Evolutionary conservation across 2,113 vertebrate genomes (phyloP), one percentile per base, ranked within the genome.

Genomic region (Dicrurus megarhynchus): DNA sequence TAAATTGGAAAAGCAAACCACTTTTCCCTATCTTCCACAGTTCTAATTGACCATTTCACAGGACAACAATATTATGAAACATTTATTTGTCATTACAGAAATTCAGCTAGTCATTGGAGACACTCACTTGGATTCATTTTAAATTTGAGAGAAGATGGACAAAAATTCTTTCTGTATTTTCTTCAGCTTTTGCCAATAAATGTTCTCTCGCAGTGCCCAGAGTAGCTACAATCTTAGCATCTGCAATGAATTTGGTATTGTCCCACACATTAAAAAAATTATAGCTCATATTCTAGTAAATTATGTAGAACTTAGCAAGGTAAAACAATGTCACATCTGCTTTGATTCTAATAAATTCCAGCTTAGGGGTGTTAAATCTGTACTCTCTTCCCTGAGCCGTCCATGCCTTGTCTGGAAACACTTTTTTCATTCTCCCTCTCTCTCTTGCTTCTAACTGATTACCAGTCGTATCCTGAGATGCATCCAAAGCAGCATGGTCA

Each of bases 331-430:
- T 14, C 63, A 87, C 35, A 76, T 95, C 41, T 95, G 44, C 55
- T 96, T 84, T 84, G 35, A 83, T 93, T 95, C 44, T 83, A 81
- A 81, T 90, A 89, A 90, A 96, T 87, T 95, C 61, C 41, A 60
- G 5, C 22, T 49, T 65, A 75, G 71, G 27, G 44, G 4, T 87
- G 10, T 88, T 92, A 88, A 96, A 94, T 94, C 28, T 12, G 10
- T 57, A 93, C 19, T 47, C 10, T 85, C n/a, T 65, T 6, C 2
- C 17, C 24, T 93, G 57, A 53, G 10, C 71, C 83, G 39, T 13
- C n/a, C 4, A 8, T 46, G 13, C 9, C 4, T 7, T 14, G 10
- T 61, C 56, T 73, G 47, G 50, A 68, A 89, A 79, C 7, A 69
- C 6, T 74, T 49, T 55, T 83, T 94, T 79, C n/a, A 22, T 63